Conservation (phyloP, 2,797 vertebrate genomes). For the Sciaenops ocellatus region DNA sequence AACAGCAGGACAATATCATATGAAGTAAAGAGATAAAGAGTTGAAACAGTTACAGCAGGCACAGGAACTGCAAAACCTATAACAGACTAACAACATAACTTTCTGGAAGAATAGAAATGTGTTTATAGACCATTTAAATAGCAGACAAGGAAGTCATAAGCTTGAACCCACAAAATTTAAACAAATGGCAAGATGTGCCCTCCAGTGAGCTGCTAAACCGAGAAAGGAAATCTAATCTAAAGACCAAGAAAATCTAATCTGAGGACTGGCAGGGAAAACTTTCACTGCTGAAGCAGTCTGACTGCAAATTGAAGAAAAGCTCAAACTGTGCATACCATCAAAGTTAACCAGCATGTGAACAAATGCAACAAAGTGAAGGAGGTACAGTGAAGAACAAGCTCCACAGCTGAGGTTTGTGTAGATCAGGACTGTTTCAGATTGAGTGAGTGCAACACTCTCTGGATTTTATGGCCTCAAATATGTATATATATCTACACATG, state of each 20-base stretch:
- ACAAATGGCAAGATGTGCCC: slow-evolving; percentile 53
- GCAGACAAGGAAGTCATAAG: slow-evolving; percentile 55
- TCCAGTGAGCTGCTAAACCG: slow-evolving; percentile 45
- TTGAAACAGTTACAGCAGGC: slow-evolving; percentile 12
- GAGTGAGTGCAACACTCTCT: slow-evolving; percentile 1
- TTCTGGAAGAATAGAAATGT: slow-evolving; percentile 40
- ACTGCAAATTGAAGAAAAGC: slow-evolving; percentile 24
- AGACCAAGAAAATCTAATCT: slow-evolving; percentile 59
- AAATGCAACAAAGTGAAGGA: slow-evolving; percentile 17
- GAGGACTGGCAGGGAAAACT: slow-evolving; percentile 35
- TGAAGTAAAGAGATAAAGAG: slow-evolving; percentile 9
- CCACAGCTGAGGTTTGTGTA: not conserved
- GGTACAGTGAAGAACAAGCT: not conserved
- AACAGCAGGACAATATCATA: not conserved
- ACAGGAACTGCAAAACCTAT: not conserved
- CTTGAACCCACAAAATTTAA: slow-evolving; percentile 45
- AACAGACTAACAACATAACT: not conserved
- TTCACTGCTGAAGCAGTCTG: slow-evolving; percentile 34
- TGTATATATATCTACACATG: not conserved
- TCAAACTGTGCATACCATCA: slow-evolving; percentile 37
- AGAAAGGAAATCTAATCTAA: slow-evolving; percentile 57
- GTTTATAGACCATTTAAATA: slow-evolving; percentile 48
- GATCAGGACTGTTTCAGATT: not conserved
- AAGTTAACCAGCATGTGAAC: slow-evolving; percentile 30
- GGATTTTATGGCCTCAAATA: slow-evolving; percentile 24